phyloP scores from a whole-genome alignment of 1,140 invertebrate species.

The Zaprionus africanus region DNA sequence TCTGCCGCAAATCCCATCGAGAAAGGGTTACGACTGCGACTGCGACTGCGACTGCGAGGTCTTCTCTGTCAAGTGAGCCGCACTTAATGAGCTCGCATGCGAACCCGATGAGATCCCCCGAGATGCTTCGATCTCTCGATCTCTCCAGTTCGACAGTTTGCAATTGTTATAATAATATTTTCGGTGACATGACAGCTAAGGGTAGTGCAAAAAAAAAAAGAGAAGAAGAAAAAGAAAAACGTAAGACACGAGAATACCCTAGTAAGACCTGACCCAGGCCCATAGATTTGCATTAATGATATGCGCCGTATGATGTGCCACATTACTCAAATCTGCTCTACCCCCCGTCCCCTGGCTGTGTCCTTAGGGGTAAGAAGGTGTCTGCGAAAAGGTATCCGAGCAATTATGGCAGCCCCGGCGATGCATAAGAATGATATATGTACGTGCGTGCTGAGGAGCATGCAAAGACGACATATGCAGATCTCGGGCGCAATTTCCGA shows the following conservation, averaged over 20 bases:
- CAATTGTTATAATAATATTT: slow-evolving; percentile 80
- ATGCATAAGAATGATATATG: slow-evolving; percentile 60
- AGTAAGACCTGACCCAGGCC: slow-evolving; percentile 26
- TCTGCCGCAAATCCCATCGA: slow-evolving; percentile 40
- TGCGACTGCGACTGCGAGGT: not conserved
- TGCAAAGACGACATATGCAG: slow-evolving; percentile 30
- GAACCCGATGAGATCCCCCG: slow-evolving; percentile 14
- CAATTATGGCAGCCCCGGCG: slow-evolving; percentile 54
- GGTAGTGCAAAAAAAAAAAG: slow-evolving; percentile 45
- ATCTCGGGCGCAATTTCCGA: slow-evolving; percentile 34
- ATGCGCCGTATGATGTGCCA: slow-evolving; percentile 69
- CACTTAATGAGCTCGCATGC: slow-evolving; percentile 68
- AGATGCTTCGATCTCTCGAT: slow-evolving; percentile 17
- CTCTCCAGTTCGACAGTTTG: slow-evolving; percentile 21
- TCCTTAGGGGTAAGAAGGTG: slow-evolving; percentile 11
- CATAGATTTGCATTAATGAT: slow-evolving; percentile 81
- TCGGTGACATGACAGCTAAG: slow-evolving; percentile 67
- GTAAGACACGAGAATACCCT: not conserved
- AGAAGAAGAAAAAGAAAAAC: slow-evolving; percentile 31
- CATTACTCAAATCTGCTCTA: slow-evolving; percentile 54
- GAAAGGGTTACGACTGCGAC: slow-evolving; percentile 27
- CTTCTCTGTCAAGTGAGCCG: slow-evolving; percentile 72
- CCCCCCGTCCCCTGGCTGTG: not conserved
- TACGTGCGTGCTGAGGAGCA: slow-evolving; percentile 30
- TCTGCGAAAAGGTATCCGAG: slow-evolving; percentile 42